Base-by-base conservation (phyloP, 2,888 invertebrate species). In the Priocnemis perturbator region DNA sequence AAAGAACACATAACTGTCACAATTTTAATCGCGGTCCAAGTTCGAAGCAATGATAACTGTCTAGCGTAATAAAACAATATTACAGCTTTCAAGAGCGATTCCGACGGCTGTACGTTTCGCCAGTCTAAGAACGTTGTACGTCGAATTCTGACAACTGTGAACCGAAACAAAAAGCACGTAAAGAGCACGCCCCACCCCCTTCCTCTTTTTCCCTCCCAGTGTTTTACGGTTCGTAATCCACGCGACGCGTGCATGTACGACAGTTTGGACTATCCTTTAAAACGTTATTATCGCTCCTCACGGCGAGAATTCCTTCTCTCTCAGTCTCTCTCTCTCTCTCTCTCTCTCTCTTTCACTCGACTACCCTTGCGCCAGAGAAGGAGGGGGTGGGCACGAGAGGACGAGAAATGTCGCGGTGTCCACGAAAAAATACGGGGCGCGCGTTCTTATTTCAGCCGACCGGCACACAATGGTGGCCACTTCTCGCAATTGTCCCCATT, bases 401-500 rank as follows among this genome's bases (percentile, higher is more conserved):
- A 56, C 30, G 20, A 23, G 7, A 56, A 56, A 26, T 37, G 37
- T 37, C 37, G 37, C 37, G 7, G 3, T 26, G 26, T 26, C 26
- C 26, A 26, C 26, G 45, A 44, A 61, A 61, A 53, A 44, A 11
- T 19, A n/a, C 23, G 5, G 20, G 14, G 52, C 3, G 14, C 2
- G n/a, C 4, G 53, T 61, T 37, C 44, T 53, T 53, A 61, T 61
- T 53, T 53, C 48, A 17, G 21, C 14, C 9, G 17, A 21, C 5
- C 5, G 14, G 19, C 44, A 21, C 44, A 61, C 44, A 20, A 60
- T 52, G 44, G 37, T 17, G n/a, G n/a, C 21, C 45, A 61, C 53
- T 61, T 30, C 11, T n/a, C 44, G 21, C 53, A 44, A 61, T 53
- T 61, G 53, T 20, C 37, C 19, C 37, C 44, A 44, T 53, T 52